Base-by-base conservation (phyloP, 92 coral and sea anemone genomes). In the Zoanthus sansibaricus region DNA sequence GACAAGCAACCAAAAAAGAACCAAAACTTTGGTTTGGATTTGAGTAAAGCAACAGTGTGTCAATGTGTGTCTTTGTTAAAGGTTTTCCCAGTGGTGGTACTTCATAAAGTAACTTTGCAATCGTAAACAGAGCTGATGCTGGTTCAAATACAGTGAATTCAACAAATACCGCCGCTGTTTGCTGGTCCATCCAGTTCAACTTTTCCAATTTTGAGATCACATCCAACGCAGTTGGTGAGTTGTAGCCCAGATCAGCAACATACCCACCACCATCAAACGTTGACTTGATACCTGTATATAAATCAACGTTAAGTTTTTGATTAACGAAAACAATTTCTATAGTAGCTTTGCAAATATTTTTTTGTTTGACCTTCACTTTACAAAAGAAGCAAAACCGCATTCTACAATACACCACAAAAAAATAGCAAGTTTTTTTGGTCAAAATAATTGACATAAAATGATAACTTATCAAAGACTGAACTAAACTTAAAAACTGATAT, bases 101-200 rank as follows among this genome's bases (percentile, higher is more conserved):
- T 56, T 95, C 98, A 69, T 91, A 89, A 4, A 95, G 79, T 82
- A 94, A 86, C 51, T 91, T 93, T 6, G 98, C 95, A 47, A 88
- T 87, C 74, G 96, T 92, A 82, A 96, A 95, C 12, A 96, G 87
- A 15, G 93, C 90, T 16, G 92, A 93, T 1, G 98, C 84, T 0
- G 98, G 95, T 55, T 96, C 93, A 76, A 93, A 96, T 15, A 96
- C 98, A 9, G 98, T 96, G 66, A 96, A 96, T 49, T 96, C 98
- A 10, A 94, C 89, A 30, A 96, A 66, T 13, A 95, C 92, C 1
- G 92, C 92, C 0, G 92, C 92, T 0, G 98, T 95, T 80, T 71
- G 86, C 21, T 88, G 90, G 82, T 93, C 98, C 37, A 96, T 75
- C 98, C 98, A 96, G 52, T 76, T 88, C 54, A 92, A 90, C 49